phyloP scores from a whole-genome alignment of 2,113 vertebrate species.

The Pituophis catenifer region DNA sequence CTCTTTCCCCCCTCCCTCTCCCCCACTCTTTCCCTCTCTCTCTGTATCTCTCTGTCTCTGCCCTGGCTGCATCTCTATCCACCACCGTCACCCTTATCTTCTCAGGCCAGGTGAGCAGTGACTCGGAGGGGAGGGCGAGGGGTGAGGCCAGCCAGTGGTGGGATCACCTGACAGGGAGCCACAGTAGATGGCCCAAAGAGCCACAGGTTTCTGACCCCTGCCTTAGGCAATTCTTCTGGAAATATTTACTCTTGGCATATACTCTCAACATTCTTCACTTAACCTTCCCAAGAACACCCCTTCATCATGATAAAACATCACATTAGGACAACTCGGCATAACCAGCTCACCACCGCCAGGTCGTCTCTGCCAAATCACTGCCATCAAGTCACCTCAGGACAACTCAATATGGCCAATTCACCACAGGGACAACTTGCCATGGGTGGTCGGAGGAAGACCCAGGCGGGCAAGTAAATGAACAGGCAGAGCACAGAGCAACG shows the following conservation, averaged over 20 bases:
- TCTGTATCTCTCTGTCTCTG: no score
- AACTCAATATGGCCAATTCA: neutral
- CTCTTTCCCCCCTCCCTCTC: no score
- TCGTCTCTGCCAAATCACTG: neutral
- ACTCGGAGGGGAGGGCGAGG: no score
- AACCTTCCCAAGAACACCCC: neutral
- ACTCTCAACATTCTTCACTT: neutral
- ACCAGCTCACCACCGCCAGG: no score
- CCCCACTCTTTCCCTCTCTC: no score
- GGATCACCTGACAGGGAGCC: no score
- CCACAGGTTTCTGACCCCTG: no score
- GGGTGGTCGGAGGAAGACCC: neutral
- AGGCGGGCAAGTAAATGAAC: neutral
- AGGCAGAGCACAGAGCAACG: neutral
- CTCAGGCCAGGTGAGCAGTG: no score
- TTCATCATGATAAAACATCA: neutral
- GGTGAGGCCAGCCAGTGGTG: no score
- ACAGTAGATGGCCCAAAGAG: no score
- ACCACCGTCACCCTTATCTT: no score
- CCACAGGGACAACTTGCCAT: neutral
- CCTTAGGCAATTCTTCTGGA: neutral
- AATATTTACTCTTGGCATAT: neutral
- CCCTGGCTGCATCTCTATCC: no score
- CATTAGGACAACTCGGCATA: neutral
- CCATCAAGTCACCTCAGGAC: neutral